Evolutionary conservation across 2,113 vertebrate genomes (phyloP), one percentile per base, ranked within the genome.

Genomic region (Raja brachyura): DNA sequence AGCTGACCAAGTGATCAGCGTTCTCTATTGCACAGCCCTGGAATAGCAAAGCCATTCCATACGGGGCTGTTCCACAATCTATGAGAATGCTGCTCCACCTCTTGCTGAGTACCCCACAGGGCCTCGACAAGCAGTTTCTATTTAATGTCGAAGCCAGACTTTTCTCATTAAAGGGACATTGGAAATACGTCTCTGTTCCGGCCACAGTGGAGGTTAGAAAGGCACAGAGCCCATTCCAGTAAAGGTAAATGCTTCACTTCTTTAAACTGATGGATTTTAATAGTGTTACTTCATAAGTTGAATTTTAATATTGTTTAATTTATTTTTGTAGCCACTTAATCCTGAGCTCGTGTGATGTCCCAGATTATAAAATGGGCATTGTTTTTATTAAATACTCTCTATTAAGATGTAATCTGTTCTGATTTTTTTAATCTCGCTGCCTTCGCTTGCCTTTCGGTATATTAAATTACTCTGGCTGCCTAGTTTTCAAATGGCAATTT

Each of bases 141-240:
- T 75, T 93, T 94, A 93, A 93, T 88, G 93, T 94, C 94, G 93
- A 81, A 95, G 93, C 93, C 96, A 96, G 94, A 95, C 94, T 95
- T 96, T 96, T 96, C 94, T 95, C 96, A 96, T 97, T 96, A 96
- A 94, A 94, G 93, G 94, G 94, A 93, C 70, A 93, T 94, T 94
- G 93, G 95, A 95, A 39, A 86, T 61, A 59, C 56, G 81, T 93
- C n/a, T 93, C 94, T 94, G 93, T 94, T 95, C 94, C 94, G 93
- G 95, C 94, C 93, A 93, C 85, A 78, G 59, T 93, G 93, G 94
- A 93, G 94, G 93, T 93, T 94, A 94, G 13, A 54, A 66, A 79
- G 93, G 93, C 93, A 92, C 93, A 59, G 73, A 93, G 63, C 33
- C 31, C 66, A 73, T 92, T 73, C 90, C 48, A 20, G 22, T 92